Base-by-base conservation (phyloP, 1,140 invertebrate species). In the Euglossa dilemma region DNA sequence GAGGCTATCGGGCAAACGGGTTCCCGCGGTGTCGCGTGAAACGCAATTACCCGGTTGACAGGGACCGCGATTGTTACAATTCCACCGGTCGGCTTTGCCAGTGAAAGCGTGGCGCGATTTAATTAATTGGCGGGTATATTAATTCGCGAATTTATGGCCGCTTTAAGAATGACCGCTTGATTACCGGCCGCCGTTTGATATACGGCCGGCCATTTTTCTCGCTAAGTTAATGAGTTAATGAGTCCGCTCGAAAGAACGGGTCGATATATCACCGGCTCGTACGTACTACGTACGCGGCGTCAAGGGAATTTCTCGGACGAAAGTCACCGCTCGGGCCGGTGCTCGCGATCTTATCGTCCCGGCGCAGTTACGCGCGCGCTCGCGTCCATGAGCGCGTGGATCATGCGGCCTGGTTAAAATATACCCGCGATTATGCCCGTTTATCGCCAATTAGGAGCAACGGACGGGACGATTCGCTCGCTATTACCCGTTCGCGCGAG, bases 111-210 rank as follows among this genome's bases (percentile, higher is more conserved):
- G 36, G 66, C 76, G 86, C 71, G 45, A 86, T 86, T 86, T 88
- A 89, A 89, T 89, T 89, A 89, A 89, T 89, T 80, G 82, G 75
- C 56, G 85, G 78, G 25, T 87, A 70, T 87, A 89, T 89, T 89
- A 89, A 89, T 89, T 89, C 81, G 71, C 82, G 80, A 87, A 89
- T 89, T 89, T 89, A 89, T 76, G 77, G 56, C 74, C 77, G 87
- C 80, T 70, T 88, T 86, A 89, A 86, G 88, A 89, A 87, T 85
- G 88, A 85, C 74, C 82, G 88, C 85, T 89, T 87, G 88, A 89
- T 89, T 87, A 89, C 87, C 80, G 66, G 76, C 66, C 82, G 56
- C 56, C 43, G 28, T 54, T 79, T 89, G 88, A 89, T 89, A 80
- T 89, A 89, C 82, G 79, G 70, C 59, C 82, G 76, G 72, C n/a